Conservation (phyloP, 2,888 invertebrate genomes). For the Mongoloraphidia duomilia region DNA sequence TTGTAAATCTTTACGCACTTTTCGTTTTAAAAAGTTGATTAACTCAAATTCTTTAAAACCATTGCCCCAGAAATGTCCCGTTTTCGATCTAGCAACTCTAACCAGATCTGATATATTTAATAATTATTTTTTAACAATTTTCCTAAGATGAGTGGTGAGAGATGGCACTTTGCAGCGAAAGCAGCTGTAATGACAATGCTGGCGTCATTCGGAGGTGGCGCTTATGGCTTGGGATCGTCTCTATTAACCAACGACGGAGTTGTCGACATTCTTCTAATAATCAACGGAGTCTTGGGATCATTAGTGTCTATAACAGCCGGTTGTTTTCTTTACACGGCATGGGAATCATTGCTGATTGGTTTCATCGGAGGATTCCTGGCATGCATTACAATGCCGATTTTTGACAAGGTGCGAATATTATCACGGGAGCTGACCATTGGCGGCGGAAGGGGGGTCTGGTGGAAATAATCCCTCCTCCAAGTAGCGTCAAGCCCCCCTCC, state of each 20-base stretch:
- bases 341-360: constrained; percentile 78
- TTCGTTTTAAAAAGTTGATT: too few relatives aligned
- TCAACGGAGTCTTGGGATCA: constrained; percentile 77
- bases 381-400: constrained; percentile 53
- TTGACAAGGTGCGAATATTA: constrained; percentile 41
- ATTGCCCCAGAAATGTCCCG: too few relatives aligned
- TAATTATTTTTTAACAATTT: not conserved
- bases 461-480: too few relatives aligned
- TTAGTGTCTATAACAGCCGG: constrained; percentile 81
- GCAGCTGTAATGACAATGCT: constrained; percentile 86
- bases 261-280: constrained; percentile 70
- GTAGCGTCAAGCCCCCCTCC: too few relatives aligned
- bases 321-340: constrained; percentile 71
- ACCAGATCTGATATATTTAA: not conserved
- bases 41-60: too few relatives aligned
- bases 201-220: constrained; percentile 80
- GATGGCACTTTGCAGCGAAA: constrained; percentile 84
- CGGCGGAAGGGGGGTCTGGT: too few relatives aligned
- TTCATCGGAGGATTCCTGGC: constrained; percentile 61
- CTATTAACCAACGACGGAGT: constrained; percentile 49
- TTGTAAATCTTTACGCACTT: too few relatives aligned
- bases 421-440: not conserved
- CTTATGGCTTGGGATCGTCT: constrained; percentile 50
- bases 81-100: too few relatives aligned
- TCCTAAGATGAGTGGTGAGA: constrained; percentile 52